phyloP scores from a whole-genome alignment of 2,888 invertebrate genomes.

The Bombylius major region DNA sequence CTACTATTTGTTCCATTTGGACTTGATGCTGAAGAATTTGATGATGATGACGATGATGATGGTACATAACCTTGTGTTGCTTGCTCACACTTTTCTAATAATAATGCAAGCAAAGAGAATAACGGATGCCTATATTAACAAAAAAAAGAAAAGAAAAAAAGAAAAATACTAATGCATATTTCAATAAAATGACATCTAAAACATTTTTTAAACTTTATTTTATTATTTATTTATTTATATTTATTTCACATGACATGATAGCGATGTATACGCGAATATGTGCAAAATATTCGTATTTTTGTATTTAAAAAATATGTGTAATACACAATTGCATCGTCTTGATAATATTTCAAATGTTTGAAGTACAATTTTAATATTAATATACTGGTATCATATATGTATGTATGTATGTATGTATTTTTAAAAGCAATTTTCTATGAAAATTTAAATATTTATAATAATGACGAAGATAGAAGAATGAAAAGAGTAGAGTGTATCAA shows the following conservation, averaged over 20 bases:
- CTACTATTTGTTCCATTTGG: constrained; percentile 17
- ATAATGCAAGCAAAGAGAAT: constrained; percentile 79
- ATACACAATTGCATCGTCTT: background rate
- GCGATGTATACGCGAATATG: too few relatives aligned
- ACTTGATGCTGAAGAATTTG: constrained; percentile 66
- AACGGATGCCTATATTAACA: constrained; percentile 65
- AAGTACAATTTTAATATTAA: background rate
- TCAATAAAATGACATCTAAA: background rate
- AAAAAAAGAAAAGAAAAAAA: background rate
- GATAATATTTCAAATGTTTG: background rate
- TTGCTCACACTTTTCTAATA: constrained; percentile 93
- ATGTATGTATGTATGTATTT: too few relatives aligned
- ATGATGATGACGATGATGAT: constrained; percentile 54
- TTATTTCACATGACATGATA: too few relatives aligned
- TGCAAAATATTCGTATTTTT: too few relatives aligned
- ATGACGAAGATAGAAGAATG: too few relatives aligned
- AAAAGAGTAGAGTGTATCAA: too few relatives aligned
- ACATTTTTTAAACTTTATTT: background rate
- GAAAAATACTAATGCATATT: background rate
- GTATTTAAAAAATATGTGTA: too few relatives aligned
- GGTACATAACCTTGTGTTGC: constrained; percentile 88
- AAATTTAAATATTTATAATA: too few relatives aligned
- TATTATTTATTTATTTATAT: too few relatives aligned
- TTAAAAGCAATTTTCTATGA: background rate
- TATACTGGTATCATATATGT: background rate